Evolutionary conservation across 2,113 vertebrate species (phyloP), one percentile per base, ranked within the genome.

Genomic region (Heterotilapia buettikoferi): DNA sequence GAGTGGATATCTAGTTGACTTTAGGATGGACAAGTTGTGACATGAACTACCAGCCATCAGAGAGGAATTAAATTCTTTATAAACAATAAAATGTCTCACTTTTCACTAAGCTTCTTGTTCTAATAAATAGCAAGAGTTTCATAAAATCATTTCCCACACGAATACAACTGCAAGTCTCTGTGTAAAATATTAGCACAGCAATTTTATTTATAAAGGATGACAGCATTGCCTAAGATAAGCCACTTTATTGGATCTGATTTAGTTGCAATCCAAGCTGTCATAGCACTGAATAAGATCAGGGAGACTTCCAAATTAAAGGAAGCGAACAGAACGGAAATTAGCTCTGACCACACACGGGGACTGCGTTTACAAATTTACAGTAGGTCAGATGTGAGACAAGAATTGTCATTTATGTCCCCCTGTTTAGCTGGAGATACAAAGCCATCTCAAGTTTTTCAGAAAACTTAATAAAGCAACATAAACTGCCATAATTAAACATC

Each of bases 11-110:
- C 50, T 18, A 40, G 24, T 82, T 89, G 86, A 93, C 57, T 50
- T 83, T 68, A 88, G 71, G 81, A 89, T 88, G 78, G 18, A 81
- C 82, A 79, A 68, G 29, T 38, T 89, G 85, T 87, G 87, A 88
- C 80, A 82, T 66, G 53, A 88, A 82, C 59, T 83, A 40, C 45
- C 84, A 66, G 80, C 80, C 86, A 86, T 90, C 80, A 18, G 86
- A 82, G n/a, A 79, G 80, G 52, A 93, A 95, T 94, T 94, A 83
- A 94, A 95, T 52, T 78, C 16, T 56, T 89, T 91, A 56, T 85
- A 90, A 92, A 93, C 85, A 92, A 93, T 84, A 24, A 73, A 71
- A 16, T 14, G 79, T 84, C 53, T 81, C 47, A 57, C 38, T 89
- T 76, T 86, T 85, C 50, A 36, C 43, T 63, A 14, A 9, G 1